Conservation (phyloP, 2,888 invertebrate species). For the Hedya salicella region DNA sequence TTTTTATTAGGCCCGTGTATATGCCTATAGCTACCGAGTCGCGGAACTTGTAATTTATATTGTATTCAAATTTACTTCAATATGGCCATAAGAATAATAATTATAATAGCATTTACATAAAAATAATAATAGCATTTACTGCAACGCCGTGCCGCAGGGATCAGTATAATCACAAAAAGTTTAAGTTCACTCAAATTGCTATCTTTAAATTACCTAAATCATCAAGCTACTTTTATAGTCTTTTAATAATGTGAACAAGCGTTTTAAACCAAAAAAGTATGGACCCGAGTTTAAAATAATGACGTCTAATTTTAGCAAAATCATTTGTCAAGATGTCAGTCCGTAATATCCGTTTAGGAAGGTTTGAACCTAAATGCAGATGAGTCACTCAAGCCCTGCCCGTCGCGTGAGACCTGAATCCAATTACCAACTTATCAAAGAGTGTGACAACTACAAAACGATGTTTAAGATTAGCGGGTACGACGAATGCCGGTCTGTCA, state of each 20-base stretch:
- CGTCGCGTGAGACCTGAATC: constrained; percentile 57
- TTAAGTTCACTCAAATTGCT: constrained; percentile 1
- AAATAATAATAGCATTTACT: no score
- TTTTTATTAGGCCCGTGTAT: neutral
- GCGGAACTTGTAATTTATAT: neutral
- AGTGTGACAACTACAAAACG: constrained; percentile 67
- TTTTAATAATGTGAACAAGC: constrained; percentile 4
- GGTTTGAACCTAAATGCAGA: constrained; percentile 21
- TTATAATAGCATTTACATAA: neutral
- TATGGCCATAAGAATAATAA: neutral
- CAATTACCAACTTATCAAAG: constrained; percentile 70
- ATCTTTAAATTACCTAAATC: constrained; percentile 4
- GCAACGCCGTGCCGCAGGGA: constrained; percentile 1
- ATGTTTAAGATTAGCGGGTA: constrained; percentile 46
- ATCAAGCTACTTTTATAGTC: neutral
- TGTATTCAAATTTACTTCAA: neutral
- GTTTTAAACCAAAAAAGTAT: neutral
- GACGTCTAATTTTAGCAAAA: constrained; percentile 26
- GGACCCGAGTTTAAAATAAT: constrained; percentile 12
- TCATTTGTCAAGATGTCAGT: constrained; percentile 32
- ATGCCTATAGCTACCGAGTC: neutral
- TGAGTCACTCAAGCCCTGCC: constrained; percentile 43
- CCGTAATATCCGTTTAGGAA: constrained; percentile 15
- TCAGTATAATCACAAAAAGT: neutral
- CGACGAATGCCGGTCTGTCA: constrained; percentile 31